Evolutionary conservation across 30 jellyfish, hydroid and myxozoan genomes (phyloP).

Genomic region (Hydractinia symbiolongicarpus): DNA sequence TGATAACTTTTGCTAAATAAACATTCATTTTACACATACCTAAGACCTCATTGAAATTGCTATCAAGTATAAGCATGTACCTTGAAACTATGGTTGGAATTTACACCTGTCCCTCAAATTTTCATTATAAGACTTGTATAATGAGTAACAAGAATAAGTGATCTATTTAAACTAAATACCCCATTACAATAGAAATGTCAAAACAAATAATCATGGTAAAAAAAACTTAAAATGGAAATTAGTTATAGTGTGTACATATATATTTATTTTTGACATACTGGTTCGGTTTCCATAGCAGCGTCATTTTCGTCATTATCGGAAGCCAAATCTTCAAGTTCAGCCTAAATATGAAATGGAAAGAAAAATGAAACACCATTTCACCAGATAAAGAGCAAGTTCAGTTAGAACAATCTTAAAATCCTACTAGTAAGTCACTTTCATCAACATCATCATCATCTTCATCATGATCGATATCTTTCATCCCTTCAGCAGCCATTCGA

Average conservation of each 20-base stretch:
- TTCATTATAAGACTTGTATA: background rate
- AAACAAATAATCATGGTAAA: too few species aligned
- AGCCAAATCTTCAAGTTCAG: too few species aligned
- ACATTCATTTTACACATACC: background rate
- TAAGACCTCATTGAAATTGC: too few species aligned
- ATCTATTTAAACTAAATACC: background rate
- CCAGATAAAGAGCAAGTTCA: background rate
- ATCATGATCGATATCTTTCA: conserved; percentile 63
- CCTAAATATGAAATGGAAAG: too few species aligned
- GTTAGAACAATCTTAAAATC: background rate
- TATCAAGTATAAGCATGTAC: too few species aligned
- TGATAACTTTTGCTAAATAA: conserved; percentile 4
- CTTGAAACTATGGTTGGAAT: too few species aligned
- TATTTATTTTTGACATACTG: too few species aligned
- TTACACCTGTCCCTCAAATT: background rate
- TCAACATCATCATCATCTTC: conserved; percentile 33
- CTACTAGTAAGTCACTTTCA: conserved; percentile 73
- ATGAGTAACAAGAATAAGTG: background rate
- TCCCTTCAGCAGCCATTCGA: conserved; percentile 58
- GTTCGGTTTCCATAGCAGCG: too few species aligned
- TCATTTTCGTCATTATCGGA: too few species aligned
- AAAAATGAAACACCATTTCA: too few species aligned
- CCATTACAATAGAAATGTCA: background rate
- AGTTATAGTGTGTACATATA: too few species aligned
- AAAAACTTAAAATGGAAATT: too few species aligned